Evolutionary conservation across 2,113 vertebrate species (phyloP).

Genomic region (Neodon shergylaensis): DNA sequence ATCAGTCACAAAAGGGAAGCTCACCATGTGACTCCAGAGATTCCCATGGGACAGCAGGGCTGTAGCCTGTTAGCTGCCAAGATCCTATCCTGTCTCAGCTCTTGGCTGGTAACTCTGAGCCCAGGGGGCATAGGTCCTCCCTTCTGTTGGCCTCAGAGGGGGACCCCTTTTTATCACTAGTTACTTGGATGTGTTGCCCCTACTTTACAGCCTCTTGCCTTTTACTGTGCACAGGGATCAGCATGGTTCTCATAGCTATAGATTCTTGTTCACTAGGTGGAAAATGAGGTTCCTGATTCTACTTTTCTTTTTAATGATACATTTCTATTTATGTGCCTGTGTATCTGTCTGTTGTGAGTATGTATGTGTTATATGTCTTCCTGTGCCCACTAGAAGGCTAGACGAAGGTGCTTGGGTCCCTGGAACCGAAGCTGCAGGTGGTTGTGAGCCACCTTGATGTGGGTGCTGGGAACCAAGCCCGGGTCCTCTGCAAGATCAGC

Average conservation of each 20-base stretch:
- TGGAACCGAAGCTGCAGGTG: neutral
- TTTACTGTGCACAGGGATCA: neutral
- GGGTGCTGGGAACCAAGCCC: neutral
- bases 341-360: neutral
- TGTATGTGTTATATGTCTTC: neutral
- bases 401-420: neutral
- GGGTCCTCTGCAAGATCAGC: neutral
- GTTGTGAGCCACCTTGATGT: neutral
- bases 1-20: neutral
- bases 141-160: neutral
- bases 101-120: neutral
- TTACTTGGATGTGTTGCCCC: neutral
- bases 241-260: neutral
- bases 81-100: neutral
- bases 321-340: neutral
- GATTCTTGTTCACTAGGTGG: neutral
- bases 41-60: neutral
- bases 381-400: neutral
- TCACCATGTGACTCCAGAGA: neutral
- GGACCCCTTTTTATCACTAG: neutral
- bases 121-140: neutral
- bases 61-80: neutral
- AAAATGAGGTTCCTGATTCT: neutral
- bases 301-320: neutral
- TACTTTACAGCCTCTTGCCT: neutral